phyloP scores from a whole-genome alignment of 2,797 vertebrate genomes.

The Melanotaenia boesemani region DNA sequence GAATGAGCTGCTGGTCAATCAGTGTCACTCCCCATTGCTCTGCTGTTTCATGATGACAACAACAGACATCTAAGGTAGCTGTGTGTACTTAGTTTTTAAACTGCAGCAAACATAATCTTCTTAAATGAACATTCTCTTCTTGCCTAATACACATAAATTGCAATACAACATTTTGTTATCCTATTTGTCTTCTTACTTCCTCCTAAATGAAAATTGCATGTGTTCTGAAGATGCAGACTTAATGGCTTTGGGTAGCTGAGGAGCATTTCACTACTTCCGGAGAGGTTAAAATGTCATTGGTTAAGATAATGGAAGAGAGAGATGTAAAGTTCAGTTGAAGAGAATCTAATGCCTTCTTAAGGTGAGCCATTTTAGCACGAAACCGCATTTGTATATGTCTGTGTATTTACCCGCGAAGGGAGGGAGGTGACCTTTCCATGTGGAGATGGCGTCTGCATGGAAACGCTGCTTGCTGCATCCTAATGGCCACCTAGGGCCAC shows the following conservation, averaged over 20 bases:
- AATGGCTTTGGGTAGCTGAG: slow-evolving; percentile 55
- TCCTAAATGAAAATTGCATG: slow-evolving; percentile 35
- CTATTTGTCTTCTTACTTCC: neutral
- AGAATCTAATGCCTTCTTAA: slow-evolving; percentile 85
- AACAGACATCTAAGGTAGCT: slow-evolving; percentile 45
- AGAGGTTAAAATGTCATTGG: slow-evolving; percentile 78
- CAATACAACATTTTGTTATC: neutral
- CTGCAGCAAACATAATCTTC: slow-evolving; percentile 7
- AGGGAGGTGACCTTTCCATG: slow-evolving; percentile 86
- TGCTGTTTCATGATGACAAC: slow-evolving; percentile 39
- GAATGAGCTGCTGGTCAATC: slow-evolving; percentile 75
- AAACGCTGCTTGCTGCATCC: slow-evolving; percentile 82
- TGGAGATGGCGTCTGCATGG: slow-evolving; percentile 84
- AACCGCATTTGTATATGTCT: slow-evolving; percentile 84
- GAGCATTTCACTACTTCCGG: slow-evolving; percentile 55
- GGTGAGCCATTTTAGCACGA: slow-evolving; percentile 83
- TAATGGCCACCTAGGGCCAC: slow-evolving; percentile 86
- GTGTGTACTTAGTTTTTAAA: slow-evolving; percentile 26
- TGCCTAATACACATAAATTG: neutral
- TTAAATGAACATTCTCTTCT: neutral
- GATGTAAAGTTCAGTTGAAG: slow-evolving; percentile 80
- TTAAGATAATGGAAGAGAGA: slow-evolving; percentile 75
- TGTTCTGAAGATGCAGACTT: slow-evolving; percentile 24
- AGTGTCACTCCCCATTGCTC: slow-evolving; percentile 59
- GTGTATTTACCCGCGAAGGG: slow-evolving; percentile 84